Conservation (phyloP, 2,113 vertebrate species). For the Melanerpes aurifrons region DNA sequence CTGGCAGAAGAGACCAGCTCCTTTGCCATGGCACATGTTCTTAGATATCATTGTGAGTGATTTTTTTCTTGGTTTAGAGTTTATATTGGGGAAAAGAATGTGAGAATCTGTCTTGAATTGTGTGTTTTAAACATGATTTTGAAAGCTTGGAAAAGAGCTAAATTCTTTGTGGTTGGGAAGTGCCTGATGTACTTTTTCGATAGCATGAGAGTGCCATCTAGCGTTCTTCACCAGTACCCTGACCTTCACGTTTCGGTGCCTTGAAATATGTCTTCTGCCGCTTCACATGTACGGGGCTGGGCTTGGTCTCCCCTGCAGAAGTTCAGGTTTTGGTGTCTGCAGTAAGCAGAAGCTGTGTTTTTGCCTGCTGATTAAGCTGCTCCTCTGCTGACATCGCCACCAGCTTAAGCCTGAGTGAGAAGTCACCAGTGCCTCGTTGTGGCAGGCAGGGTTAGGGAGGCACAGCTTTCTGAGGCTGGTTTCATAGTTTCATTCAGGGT, state of each 20-base stretch:
- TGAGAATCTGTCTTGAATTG: conserved; percentile 22
- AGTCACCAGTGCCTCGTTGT: fast-evolving
- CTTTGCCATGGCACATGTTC: not conserved
- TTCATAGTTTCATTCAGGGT: not conserved
- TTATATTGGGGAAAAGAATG: conserved; percentile 19
- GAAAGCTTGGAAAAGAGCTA: not conserved
- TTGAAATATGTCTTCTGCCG: not conserved
- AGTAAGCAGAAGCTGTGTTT: not conserved
- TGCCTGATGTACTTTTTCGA: not conserved
- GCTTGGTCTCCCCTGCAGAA: not conserved
- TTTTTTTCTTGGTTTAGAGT: not conserved
- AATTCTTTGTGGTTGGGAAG: not conserved
- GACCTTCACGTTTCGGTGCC: not conserved
- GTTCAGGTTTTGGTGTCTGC: not conserved
- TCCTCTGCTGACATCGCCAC: not conserved
- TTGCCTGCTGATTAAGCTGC: not conserved
- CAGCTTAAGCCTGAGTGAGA: not conserved
- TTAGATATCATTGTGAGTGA: not conserved
- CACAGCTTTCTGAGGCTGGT: fast-evolving
- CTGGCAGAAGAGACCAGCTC: not conserved
- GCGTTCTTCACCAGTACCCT: not conserved
- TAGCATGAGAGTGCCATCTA: conserved; percentile 74
- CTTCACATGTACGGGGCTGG: fast-evolving
- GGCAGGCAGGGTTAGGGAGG: not conserved
- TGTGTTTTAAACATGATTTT: conserved; percentile 21